Conservation (phyloP, 2,113 vertebrate species). For the Arothron firmamentum region DNA sequence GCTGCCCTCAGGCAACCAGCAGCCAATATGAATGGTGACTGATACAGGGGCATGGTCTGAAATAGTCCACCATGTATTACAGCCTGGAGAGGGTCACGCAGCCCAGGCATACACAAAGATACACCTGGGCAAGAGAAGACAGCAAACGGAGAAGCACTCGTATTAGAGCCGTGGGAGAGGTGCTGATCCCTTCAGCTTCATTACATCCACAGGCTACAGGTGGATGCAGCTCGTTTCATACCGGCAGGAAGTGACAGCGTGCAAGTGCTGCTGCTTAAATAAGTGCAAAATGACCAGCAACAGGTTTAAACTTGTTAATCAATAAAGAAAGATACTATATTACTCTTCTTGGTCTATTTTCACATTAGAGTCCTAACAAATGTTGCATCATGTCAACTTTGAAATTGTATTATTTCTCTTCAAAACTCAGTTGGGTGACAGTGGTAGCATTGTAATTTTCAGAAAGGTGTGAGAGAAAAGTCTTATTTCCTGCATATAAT, state of each 20-base stretch:
- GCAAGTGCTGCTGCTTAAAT: neutral
- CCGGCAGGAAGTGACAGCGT: neutral
- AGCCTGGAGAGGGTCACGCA: constrained; percentile 40
- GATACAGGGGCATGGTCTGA: constrained; percentile 61
- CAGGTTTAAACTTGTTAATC: too few relatives aligned
- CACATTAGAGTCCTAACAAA: too few relatives aligned
- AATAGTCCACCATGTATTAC: constrained; percentile 61
- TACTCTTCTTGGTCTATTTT: too few relatives aligned
- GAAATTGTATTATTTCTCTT: too few relatives aligned
- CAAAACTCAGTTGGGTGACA: too few relatives aligned
- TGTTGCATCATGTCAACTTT: too few relatives aligned
- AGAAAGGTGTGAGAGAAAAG: too few relatives aligned
- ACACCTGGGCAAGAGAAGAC: constrained; percentile 14
- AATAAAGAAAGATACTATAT: too few relatives aligned
- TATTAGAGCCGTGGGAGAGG: constrained; percentile 46
- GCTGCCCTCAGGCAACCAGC: constrained; percentile 51
- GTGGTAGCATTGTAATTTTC: too few relatives aligned
- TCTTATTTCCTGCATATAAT: too few relatives aligned
- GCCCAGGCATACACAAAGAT: constrained; percentile 6
- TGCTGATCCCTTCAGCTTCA: constrained; percentile 45
- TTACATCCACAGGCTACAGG: constrained; percentile 57
- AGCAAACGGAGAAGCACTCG: constrained; percentile 27
- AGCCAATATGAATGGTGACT: constrained; percentile 69
- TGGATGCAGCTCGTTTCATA: constrained; percentile 36
- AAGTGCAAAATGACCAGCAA: too few relatives aligned